Conservation (phyloP, 2,888 invertebrate species). For the Phasia obesa region DNA sequence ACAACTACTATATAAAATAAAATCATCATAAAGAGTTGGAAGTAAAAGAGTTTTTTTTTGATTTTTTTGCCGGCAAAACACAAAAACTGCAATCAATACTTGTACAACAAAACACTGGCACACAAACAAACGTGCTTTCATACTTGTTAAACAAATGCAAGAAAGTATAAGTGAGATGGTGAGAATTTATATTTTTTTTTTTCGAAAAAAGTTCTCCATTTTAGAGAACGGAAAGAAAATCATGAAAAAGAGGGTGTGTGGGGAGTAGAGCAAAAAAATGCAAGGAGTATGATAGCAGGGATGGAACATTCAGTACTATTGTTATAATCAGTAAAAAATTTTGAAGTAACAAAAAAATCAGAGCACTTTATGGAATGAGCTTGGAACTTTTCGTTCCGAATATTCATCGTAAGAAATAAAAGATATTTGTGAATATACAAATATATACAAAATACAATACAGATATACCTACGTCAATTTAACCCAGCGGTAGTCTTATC, state of each 20-base stretch:
- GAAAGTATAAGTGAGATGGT: slow-evolving; percentile 61
- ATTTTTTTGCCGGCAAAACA: slow-evolving; percentile 56
- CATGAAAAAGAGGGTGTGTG: slow-evolving; percentile 37
- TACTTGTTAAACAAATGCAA: slow-evolving; percentile 28
- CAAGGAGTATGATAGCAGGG: slow-evolving; percentile 5
- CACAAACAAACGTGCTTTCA: slow-evolving; percentile 12
- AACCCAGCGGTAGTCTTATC: too few species aligned
- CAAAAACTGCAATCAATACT: slow-evolving; percentile 63
- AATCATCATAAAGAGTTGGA: slow-evolving; percentile 61
- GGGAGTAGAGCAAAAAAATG: slow-evolving; percentile 3
- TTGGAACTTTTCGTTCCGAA: too few species aligned
- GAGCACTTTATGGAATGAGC: too few species aligned
- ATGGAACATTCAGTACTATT: neutral
- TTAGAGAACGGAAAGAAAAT: slow-evolving; percentile 26
- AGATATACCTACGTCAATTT: too few species aligned
- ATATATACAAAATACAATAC: too few species aligned
- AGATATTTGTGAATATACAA: too few species aligned
- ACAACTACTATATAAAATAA: slow-evolving; percentile 30
- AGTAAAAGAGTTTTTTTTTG: slow-evolving; percentile 51
- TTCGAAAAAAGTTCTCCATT: slow-evolving; percentile 33
- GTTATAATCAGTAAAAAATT: too few species aligned
- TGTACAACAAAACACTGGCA: neutral
- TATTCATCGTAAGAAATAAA: too few species aligned
- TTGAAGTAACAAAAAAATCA: too few species aligned
- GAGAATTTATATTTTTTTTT: slow-evolving; percentile 38